Conservation (phyloP, 2,797 vertebrate species). For the Tamandua tetradactyla region DNA sequence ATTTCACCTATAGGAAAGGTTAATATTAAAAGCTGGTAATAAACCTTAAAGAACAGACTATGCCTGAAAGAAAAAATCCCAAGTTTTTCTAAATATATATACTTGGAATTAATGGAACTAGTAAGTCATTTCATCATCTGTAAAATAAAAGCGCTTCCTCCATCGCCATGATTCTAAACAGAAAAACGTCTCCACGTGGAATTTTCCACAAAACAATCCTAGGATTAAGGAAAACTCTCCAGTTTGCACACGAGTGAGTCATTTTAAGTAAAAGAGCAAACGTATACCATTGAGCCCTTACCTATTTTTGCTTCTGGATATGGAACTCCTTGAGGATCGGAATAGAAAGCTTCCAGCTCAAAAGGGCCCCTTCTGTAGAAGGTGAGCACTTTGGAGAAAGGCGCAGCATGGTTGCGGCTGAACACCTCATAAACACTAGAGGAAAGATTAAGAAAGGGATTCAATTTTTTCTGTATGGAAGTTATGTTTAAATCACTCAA, state of each 20-base stretch:
- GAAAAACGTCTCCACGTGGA: not conserved
- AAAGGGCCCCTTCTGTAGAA: constrained; percentile 88
- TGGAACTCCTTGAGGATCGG: constrained; percentile 85
- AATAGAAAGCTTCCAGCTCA: constrained; percentile 89
- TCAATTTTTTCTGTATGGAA: no score
- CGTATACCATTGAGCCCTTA: constrained; percentile 70
- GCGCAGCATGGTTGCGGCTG: constrained; percentile 85
- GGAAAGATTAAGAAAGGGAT: constrained; percentile 25
- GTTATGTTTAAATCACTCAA: no score
- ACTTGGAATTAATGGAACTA: not conserved
- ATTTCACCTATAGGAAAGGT: not conserved
- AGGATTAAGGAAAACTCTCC: not conserved
- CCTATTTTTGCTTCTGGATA: constrained; percentile 89
- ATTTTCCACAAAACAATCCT: not conserved
- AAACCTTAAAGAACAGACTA: not conserved
- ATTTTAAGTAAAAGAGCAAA: not conserved
- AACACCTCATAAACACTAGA: constrained; percentile 88
- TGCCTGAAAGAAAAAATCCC: not conserved
- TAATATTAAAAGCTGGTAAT: not conserved
- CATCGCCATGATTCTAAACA: not conserved
- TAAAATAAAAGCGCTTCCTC: not conserved
- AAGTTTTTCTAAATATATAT: not conserved
- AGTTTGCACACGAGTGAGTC: not conserved
- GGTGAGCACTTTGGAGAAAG: constrained; percentile 89
- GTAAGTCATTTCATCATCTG: not conserved